Conservation (phyloP, 2,888 invertebrate species). For the Emmelina monodactyla region DNA sequence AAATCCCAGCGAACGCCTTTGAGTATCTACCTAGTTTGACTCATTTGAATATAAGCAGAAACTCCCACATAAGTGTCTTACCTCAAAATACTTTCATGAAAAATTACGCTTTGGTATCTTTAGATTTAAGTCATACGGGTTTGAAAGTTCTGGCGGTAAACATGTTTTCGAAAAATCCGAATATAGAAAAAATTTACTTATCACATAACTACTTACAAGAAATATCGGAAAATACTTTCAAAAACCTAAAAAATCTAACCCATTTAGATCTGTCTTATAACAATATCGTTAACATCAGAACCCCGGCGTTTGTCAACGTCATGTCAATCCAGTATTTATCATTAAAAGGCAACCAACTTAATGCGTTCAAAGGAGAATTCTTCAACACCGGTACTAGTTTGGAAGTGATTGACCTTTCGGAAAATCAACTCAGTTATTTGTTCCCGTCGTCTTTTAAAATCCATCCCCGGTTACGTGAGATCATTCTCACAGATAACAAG, state of each 20-base stretch:
- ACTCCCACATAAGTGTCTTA: conserved; percentile 71
- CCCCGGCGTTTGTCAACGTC: conserved; percentile 79
- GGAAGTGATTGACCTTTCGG: conserved; percentile 80
- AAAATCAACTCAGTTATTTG: conserved; percentile 82
- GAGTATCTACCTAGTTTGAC: conserved; percentile 71
- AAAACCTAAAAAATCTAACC: conserved; percentile 77
- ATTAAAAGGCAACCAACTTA: conserved; percentile 79
- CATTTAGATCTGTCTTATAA: conserved; percentile 81
- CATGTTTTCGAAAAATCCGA: conserved; percentile 71
- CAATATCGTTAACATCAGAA: conserved; percentile 76
- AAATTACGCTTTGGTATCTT: conserved; percentile 69
- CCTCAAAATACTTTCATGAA: conserved; percentile 75
- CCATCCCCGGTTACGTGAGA: conserved; percentile 77
- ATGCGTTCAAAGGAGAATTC: conserved; percentile 83
- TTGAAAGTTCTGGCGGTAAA: conserved; percentile 78
- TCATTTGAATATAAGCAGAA: conserved; percentile 79
- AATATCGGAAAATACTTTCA: conserved; percentile 79
- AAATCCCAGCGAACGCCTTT: conserved; percentile 74
- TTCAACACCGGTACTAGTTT: conserved; percentile 85
- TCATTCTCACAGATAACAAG: conserved; percentile 78
- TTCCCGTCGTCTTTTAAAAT: conserved; percentile 87
- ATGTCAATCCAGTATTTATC: conserved; percentile 76
- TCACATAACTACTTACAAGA: conserved; percentile 79
- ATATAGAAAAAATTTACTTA: conserved; percentile 73
- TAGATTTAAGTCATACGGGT: conserved; percentile 79